Conservation (phyloP, 1,140 invertebrate genomes). For the Pseudomyrmex flavicornis region DNA sequence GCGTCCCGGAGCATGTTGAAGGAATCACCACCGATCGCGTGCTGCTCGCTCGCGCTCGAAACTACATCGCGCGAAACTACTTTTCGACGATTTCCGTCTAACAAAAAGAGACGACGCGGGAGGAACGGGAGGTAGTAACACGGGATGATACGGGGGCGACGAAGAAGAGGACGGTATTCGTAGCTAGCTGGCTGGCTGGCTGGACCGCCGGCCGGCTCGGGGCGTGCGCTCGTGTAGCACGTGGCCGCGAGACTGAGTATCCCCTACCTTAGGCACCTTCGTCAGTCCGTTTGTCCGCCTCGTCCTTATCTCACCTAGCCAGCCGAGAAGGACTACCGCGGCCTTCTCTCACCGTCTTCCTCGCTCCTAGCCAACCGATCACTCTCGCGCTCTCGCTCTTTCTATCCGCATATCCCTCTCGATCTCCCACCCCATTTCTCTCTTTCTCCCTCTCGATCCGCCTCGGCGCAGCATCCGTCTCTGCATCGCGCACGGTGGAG, state of each 20-base stretch:
- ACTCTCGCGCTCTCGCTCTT: slow-evolving; percentile 51
- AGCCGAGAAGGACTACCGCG: slow-evolving; percentile 79
- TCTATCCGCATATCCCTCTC: slow-evolving; percentile 13
- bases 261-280: slow-evolving; percentile 81
- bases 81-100: slow-evolving; percentile 17
- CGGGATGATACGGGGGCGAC: slow-evolving; percentile 62
- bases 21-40: slow-evolving; percentile 3
- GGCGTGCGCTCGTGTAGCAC: slow-evolving; percentile 84
- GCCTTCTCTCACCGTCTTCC: slow-evolving; percentile 78
- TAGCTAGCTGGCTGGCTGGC: slow-evolving; percentile 69
- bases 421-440: slow-evolving; percentile 34
- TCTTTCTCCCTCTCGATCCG: slow-evolving; percentile 54
- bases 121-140: slow-evolving; percentile 57
- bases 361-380: slow-evolving; percentile 32
- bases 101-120: background rate
- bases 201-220: slow-evolving; percentile 79
- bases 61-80: slow-evolving; percentile 28
- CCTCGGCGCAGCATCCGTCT: slow-evolving; percentile 59
- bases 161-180: slow-evolving; percentile 65
- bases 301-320: slow-evolving; percentile 80
- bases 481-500: slow-evolving; percentile 26
- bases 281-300: slow-evolving; percentile 83
- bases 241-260: slow-evolving; percentile 84
- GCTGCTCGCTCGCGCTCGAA: slow-evolving; percentile 9
- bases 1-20: background rate